Evolutionary conservation across 2,113 vertebrate genomes (phyloP).

Genomic region (Psettodes erumei): DNA sequence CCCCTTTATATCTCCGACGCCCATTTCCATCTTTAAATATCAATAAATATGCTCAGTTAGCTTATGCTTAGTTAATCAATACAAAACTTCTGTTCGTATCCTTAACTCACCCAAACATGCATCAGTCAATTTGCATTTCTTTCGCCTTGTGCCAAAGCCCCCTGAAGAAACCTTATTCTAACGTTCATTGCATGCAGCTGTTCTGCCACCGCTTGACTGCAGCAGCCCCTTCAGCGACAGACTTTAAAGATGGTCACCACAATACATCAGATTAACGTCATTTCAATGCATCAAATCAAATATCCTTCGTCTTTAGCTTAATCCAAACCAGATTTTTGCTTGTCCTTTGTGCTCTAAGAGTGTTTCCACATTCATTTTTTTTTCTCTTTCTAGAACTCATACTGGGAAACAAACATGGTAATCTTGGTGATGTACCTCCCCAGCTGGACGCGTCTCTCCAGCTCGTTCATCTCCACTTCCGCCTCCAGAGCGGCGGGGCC

Average conservation of each 20-base stretch:
- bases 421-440: slow-evolving; percentile 89
- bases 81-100: slow-evolving; percentile 3
- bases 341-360: slow-evolving; percentile 11
- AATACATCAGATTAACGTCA: slow-evolving; percentile 8
- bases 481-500: slow-evolving; percentile 86
- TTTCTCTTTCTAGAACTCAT: slow-evolving; percentile 82
- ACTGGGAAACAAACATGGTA: slow-evolving; percentile 86
- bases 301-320: not conserved
- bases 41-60: slow-evolving; percentile 30
- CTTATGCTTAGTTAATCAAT: slow-evolving; percentile 5
- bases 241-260: not conserved
- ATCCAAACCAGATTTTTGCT: slow-evolving; percentile 5
- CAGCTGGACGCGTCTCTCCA: slow-evolving; percentile 82
- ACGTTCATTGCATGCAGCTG: slow-evolving; percentile 4
- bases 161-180: not conserved
- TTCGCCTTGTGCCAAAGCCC: not conserved
- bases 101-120: slow-evolving; percentile 1
- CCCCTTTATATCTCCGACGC: not conserved
- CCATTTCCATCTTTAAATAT: not conserved
- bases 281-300: slow-evolving; percentile 10
- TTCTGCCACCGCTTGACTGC: not conserved
- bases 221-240: not conserved
- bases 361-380: not conserved
- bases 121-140: slow-evolving; percentile 8
- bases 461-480: slow-evolving; percentile 91